Evolutionary conservation across 2,888 invertebrate genomes (phyloP), one percentile per base, ranked within the genome.

Genomic region (Stomorhina lunata): DNA sequence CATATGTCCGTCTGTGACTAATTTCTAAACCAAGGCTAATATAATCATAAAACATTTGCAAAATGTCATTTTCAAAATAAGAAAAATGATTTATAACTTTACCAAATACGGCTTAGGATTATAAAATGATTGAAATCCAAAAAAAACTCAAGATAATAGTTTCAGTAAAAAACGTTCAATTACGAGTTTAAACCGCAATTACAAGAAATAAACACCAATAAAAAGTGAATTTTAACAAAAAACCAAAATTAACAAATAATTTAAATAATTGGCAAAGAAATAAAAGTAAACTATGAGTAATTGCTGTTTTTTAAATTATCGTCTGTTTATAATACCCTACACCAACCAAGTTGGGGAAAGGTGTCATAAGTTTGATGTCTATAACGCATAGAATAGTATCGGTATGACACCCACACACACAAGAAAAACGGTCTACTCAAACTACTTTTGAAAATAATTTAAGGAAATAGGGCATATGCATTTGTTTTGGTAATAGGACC

Each of bases 21-120:
- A 20, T n/a, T 53, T 55, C 17, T 20, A 59, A 66, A 27, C 48
- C 76, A 76, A 76, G 66, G 57, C 68, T 68, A 68, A 76, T 61
- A 34, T 55, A 48, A 72, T 5, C 34, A 72, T 27, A 29, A 37
- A 20, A 20, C 3, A 43, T 48, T 17, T 27, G 32, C 6, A 48
- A 73, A 65, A 48, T 66, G 45, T 48, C 66, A 66, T 59, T 27
- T 66, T 68, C 59, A 29, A 59, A 59, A n/a, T n/a, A n/a, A n/a
- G 9, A n/a, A 57, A 75, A 66, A 57, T 48, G 34, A 66, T 76
- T 76, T 20, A 65, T 75, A 34, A 50, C 32, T 22, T 45, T 17
- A n/a, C n/a, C 45, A 12, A 17, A 45, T 20, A 48, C 22, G 17
- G 6, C 4, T 57, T 48, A 1, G 4, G n/a, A n/a, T 65, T 45